Evolutionary conservation across 2,888 invertebrate species (phyloP).

Genomic region (Auanema freiburgensis): DNA sequence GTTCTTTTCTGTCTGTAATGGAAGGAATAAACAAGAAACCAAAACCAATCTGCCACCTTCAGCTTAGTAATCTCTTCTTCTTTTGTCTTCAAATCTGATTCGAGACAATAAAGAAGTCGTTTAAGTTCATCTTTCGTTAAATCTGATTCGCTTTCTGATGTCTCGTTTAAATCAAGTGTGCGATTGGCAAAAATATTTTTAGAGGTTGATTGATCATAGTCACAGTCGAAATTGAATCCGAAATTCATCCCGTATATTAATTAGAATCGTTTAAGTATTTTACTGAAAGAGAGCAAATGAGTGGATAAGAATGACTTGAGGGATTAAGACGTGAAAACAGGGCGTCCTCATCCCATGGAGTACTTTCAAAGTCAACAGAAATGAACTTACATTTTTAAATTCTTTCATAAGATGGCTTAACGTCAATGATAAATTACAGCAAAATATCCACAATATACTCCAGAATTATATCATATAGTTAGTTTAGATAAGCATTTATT

Average conservation of each 20-base stretch:
- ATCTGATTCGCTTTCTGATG: slow-evolving; percentile 2
- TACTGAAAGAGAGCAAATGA: no score
- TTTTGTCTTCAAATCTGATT: slow-evolving; percentile 17
- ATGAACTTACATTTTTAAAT: no score
- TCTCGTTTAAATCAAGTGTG: slow-evolving; percentile 13
- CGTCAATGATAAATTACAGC: no score
- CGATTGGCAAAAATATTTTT: slow-evolving; percentile 8
- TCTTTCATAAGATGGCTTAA: no score
- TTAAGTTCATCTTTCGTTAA: slow-evolving; percentile 17
- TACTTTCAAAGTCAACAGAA: no score
- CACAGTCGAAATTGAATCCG: slow-evolving; percentile 21
- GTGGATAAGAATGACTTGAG: no score
- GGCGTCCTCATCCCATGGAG: no score
- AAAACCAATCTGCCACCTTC: slow-evolving; percentile 6
- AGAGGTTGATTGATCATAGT: slow-evolving; percentile 21
- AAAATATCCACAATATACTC: no score
- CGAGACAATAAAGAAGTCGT: slow-evolving; percentile 9
- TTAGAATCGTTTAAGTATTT: no score
- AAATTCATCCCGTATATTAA: slow-evolving; percentile 14
- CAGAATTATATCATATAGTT: no score
- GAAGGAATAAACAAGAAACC: neutral
- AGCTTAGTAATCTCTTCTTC: slow-evolving; percentile 16
- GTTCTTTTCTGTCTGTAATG: slow-evolving; percentile 76
- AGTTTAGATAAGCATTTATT: no score
- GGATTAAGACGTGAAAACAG: no score